Evolutionary conservation across 2,888 invertebrate species (phyloP), one percentile per base, ranked within the genome.

Genomic region (Imbricaverruca yamaguchii): DNA sequence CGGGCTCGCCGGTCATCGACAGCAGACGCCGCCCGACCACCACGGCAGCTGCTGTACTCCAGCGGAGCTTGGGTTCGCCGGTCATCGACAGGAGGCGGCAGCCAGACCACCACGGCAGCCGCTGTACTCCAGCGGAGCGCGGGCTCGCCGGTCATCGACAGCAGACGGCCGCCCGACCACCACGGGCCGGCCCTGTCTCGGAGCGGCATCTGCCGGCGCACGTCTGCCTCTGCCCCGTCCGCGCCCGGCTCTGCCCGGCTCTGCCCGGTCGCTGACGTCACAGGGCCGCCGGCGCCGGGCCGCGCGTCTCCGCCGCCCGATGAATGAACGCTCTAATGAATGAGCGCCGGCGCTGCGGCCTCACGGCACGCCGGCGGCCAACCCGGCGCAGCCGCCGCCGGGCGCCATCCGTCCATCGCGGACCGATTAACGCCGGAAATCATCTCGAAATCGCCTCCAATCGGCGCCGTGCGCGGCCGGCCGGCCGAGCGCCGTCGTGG

Each of bases 241-340:
- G 9, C 65, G 18, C 18, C 65, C 39, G 39, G 39, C 39, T 39
- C 39, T 39, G 39, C 39, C 39, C 39, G 39, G 39, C 39, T 39
- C 39, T 65, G 23, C 23, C 65, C 23, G 23, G 23, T 3, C 23
- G 23, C 18, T 65, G 65, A 65, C 65, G 65, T 65, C 65, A 65
- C 65, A n/a, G 18, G 9, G 65, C 65, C 65, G 13, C 65, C 13
- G 65, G 65, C 65, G 65, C 65, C 65, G 65, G 39, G 2, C 39
- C 2, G 39, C 39, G 39, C 39, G 39, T 39, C 39, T 39, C 39
- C 65, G 65, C 23, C 65, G 65, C 65, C 65, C 23, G 23, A 65
- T 65, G 65, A 65, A 65, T 65, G 65, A 65, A 65, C 65, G 18
- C 23, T 23, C 65, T 65, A 65, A 65, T 65, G 65, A 65, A 65